phyloP scores from a whole-genome alignment of 2,113 vertebrate species.

The Riparia riparia region DNA sequence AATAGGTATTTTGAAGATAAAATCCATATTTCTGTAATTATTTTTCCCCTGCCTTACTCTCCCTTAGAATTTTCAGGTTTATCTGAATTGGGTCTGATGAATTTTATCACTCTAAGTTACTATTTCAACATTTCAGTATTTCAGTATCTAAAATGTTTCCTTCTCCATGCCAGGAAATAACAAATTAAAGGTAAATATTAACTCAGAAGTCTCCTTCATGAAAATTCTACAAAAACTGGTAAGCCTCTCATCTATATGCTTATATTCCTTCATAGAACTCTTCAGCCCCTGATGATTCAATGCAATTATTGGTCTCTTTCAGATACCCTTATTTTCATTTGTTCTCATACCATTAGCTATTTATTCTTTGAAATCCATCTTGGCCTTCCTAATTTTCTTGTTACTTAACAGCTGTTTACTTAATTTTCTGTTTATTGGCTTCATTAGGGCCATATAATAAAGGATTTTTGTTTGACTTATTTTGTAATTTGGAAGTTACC shows the following conservation, averaged over 20 bases:
- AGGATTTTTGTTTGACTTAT: constrained; percentile 1
- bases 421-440: background rate
- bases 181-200: background rate
- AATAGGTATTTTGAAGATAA: background rate
- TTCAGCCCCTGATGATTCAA: background rate
- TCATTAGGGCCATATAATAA: background rate
- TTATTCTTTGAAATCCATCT: constrained; percentile 11
- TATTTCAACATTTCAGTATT: background rate
- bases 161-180: background rate
- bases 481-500: background rate
- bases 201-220: background rate
- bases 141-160: background rate
- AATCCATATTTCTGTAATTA: background rate
- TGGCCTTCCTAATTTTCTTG: background rate
- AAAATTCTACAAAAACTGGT: background rate
- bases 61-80: background rate
- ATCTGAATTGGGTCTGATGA: background rate
- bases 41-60: rapidly evolving
- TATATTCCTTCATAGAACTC: background rate
- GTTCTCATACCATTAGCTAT: constrained; percentile 7
- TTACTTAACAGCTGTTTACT: constrained; percentile 16
- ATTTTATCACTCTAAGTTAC: background rate
- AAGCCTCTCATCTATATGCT: background rate
- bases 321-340: background rate
- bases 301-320: constrained; percentile 2